Base-by-base conservation (phyloP, 2,113 vertebrate species). In the Pseudorectes ferrugineus region DNA sequence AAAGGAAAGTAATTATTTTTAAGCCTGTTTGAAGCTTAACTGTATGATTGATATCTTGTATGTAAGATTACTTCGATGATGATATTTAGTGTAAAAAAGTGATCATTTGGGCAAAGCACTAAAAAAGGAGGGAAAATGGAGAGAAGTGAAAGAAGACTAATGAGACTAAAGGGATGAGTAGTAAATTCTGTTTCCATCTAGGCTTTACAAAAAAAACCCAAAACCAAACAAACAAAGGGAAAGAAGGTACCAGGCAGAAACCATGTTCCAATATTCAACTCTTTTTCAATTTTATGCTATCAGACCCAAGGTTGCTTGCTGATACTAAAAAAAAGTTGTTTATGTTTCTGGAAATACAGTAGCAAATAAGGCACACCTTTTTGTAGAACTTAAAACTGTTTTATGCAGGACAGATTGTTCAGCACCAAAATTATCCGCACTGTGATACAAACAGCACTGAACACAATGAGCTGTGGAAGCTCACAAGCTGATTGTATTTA, bases 401-500 rank as follows among this genome's bases (percentile, higher is more conserved):
- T n/a, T 61, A 46, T 86, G 51, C 45, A 85, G 78, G 42, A 88
- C 55, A 85, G 76, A 55, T 85, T 90, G 57, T 90, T 92, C 71
- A 88, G 59, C 45, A 52, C 54, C 85, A 79, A 59, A 89, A 86
- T 95, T 89, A 92, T 74, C 87, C n/a, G 45, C 66, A 48, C n/a
- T 31, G 40, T 59, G 33, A 71, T 87, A 54, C 40, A 68, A 81
- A 92, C 46, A 84, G 51, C 77, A 18, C 28, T n/a, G 40, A 92
- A 42, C 46, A 92, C 68, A 92, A 38, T 93, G 72, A 95, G 35
- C 71, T 88, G 52, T 80, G 78, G 66, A 95, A 80, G 73, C 59
- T 94, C 71, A 58, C 82, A 89, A 40, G 21, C 51, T 72, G 72
- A 93, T 95, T 68, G 42, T 92, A 96, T 95, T 93, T 96, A 93